phyloP scores from a whole-genome alignment of 1,140 invertebrate genomes.

The Steinernema feltiae region DNA sequence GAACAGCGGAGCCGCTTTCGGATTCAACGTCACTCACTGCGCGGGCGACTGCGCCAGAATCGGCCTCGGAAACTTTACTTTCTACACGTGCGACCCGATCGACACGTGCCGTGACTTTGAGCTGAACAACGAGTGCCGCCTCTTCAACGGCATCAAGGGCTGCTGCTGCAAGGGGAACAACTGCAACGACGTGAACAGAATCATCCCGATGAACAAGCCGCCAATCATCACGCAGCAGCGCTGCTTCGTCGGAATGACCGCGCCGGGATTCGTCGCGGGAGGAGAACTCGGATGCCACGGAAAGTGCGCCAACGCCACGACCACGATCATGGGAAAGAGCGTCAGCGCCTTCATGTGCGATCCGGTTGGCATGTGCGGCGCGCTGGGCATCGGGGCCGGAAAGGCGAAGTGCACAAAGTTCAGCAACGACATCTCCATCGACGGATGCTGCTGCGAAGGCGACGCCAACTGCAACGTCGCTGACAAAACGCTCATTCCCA shows the following conservation, averaged over 20 bases:
- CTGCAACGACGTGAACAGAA: not conserved
- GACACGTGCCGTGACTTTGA: constrained; percentile 14
- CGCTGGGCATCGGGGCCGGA: constrained; percentile 7
- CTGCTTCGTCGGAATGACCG: constrained; percentile 18
- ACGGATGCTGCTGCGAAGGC: not conserved
- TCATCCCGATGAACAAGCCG: not conserved
- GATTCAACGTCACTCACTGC: not conserved
- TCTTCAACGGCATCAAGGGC: constrained; percentile 8
- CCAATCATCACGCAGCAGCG: constrained; percentile 1
- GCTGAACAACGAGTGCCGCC: constrained; percentile 27
- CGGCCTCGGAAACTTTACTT: not conserved
- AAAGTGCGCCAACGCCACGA: constrained; percentile 9
- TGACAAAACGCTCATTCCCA: not conserved
- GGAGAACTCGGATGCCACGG: constrained; percentile 7
- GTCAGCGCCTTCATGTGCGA: constrained; percentile 16
- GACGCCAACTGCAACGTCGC: not conserved
- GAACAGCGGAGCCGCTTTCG: not conserved
- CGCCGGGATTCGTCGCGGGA: constrained; percentile 7
- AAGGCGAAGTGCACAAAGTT: not conserved
- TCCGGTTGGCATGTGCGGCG: constrained; percentile 12
- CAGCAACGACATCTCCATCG: not conserved
- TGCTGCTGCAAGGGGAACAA: constrained; percentile 17
- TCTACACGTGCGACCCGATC: constrained; percentile 23
- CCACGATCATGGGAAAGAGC: not conserved
- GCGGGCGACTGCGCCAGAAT: constrained; percentile 17